Percentiles rank a stretch among this genome's conserved stretches.
Evolutionary conservation across 1,140 invertebrate species (phyloP).

Genomic region (Steinernema khuongi): DNA sequence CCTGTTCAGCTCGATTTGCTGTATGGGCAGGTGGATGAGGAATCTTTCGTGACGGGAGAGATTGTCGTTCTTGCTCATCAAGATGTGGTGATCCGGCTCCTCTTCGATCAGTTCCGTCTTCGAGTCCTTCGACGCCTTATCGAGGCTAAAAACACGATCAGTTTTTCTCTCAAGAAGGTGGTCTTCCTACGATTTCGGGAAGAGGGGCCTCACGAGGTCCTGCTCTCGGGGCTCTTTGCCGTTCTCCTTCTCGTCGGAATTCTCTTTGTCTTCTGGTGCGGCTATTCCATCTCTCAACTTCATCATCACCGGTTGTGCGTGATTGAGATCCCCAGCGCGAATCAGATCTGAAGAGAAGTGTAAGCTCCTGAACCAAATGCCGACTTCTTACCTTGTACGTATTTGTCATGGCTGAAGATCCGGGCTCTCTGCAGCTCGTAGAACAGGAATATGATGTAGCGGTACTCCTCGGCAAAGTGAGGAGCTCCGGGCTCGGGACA

Average conservation of each 20-base stretch:
- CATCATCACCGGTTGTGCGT: neutral
- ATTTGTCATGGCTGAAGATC: constrained; percentile 3
- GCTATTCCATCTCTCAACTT: constrained; percentile 4
- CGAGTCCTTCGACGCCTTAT: neutral
- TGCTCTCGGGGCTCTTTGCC: neutral
- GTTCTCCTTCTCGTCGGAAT: neutral
- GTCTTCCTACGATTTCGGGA: neutral
- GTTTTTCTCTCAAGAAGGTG: too few relatives aligned
- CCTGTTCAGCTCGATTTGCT: neutral
- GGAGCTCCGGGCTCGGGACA: neutral
- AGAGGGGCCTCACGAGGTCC: neutral
- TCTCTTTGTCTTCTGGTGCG: neutral
- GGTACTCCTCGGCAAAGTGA: neutral
- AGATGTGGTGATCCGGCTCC: neutral
- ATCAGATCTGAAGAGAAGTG: neutral
- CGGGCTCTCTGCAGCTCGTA: neutral
- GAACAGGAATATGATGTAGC: neutral
- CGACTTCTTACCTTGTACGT: neutral
- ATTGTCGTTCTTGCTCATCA: constrained; percentile 6
- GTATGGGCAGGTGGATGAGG: neutral
- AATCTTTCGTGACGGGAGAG: neutral
- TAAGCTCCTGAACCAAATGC: neutral
- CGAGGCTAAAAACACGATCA: neutral
- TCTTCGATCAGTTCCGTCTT: neutral
- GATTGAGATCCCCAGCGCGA: neutral